A percentile compares a stretch with the other conserved stretches of the same genome.
phyloP scores from a whole-genome alignment of 37 sponge, comb jelly and placozoan genomes.

The Ephydatia muelleri region DNA sequence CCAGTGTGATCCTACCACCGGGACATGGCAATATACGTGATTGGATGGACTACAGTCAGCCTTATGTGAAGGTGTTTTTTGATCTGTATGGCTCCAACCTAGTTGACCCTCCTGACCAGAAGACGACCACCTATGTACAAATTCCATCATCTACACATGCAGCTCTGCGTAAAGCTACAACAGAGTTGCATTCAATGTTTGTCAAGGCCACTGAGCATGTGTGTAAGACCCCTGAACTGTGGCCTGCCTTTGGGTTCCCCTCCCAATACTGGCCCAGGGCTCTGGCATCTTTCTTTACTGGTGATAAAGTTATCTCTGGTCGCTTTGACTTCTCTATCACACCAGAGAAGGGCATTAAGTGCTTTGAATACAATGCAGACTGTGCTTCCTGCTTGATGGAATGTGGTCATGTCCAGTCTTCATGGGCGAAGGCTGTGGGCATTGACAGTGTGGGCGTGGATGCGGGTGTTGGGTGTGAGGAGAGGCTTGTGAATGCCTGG shows the following conservation, averaged over 20 bases:
- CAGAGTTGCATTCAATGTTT: background rate
- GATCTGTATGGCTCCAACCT: background rate
- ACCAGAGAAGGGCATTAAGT: background rate
- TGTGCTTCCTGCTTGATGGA: background rate
- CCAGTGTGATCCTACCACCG: background rate
- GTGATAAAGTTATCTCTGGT: background rate
- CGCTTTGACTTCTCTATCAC: background rate
- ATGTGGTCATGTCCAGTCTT: background rate
- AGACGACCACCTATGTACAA: background rate
- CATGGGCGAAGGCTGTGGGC: background rate
- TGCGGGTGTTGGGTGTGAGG: background rate
- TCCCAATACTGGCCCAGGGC: background rate
- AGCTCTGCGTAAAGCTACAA: background rate
- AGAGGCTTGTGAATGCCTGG: background rate
- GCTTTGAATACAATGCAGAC: background rate
- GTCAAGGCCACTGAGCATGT: background rate
- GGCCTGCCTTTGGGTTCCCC: conserved; percentile 1
- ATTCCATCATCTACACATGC: background rate
- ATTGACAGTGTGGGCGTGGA: background rate
- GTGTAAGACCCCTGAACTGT: background rate
- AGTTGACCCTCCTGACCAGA: background rate
- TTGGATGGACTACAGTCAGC: background rate
- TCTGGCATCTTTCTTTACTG: background rate
- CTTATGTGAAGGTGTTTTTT: background rate
- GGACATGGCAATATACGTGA: background rate